Conservation (phyloP, 2,888 invertebrate species). For the Geotrupes spiniger region DNA sequence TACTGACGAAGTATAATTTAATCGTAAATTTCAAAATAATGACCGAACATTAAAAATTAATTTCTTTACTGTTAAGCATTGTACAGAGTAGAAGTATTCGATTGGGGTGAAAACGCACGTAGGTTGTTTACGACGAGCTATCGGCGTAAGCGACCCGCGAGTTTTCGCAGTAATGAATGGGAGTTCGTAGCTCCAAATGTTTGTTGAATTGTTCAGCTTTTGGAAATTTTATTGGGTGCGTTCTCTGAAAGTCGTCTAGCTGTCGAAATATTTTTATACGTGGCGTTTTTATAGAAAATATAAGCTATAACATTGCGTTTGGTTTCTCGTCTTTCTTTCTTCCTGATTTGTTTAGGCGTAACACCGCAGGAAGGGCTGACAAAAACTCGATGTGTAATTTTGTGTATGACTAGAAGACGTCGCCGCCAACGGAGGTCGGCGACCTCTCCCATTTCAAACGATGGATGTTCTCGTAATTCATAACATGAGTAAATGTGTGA, state of each 20-base stretch:
- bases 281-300: not conserved
- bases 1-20: too few species aligned
- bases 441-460: not conserved
- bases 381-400: not conserved
- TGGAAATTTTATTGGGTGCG: constrained; percentile 35
- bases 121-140: too few species aligned
- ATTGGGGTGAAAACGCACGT: too few species aligned
- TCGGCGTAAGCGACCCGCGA: too few species aligned
- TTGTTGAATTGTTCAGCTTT: constrained; percentile 34
- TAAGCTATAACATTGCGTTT: not conserved
- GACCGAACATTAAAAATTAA: too few species aligned
- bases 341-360: constrained; percentile 2
- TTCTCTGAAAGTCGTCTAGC: constrained; percentile 29
- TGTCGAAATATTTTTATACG: constrained; percentile 6
- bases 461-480: constrained; percentile 19
- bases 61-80: too few species aligned
- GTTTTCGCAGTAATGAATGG: too few species aligned
- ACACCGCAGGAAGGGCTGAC: not conserved
- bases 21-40: too few species aligned
- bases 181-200: constrained; percentile 19
- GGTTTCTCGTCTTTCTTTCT: not conserved
- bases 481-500: constrained; percentile 22
- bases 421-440: too few species aligned
- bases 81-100: too few species aligned
- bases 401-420: not conserved